Base-by-base conservation (phyloP, 2,888 invertebrate genomes). In the Hyppa rectilinea region DNA sequence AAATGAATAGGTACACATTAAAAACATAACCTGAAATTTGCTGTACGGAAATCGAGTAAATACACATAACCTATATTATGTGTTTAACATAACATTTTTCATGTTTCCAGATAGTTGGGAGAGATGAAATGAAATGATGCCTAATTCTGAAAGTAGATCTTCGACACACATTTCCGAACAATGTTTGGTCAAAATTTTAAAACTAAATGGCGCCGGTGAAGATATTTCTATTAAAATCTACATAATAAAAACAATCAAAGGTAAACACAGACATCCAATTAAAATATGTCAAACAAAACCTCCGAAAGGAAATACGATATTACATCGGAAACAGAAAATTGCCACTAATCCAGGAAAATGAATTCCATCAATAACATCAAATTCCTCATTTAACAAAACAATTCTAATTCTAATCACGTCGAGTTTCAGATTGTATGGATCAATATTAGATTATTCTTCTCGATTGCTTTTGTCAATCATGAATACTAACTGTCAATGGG, bases 401-500 rank as follows among this genome's bases (percentile, higher is more conserved):
- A 64, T 71, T 71, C 20, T 47, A 60, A 70, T 74, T 75, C 71
- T 50, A 62, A 68, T 60, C 83, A 77, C 81, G 80, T 75, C 56
- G 50, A 58, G 50, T 67, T 62, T 56, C 50, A 76, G 55, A 83
- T 81, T 83, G 71, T 76, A 61, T 66, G 74, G 78, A 81, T 83
- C 78, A 75, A 70, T 76, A 64, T 61, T 53, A 64, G 67, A 75
- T 71, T 69, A 52, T 76, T 78, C 62, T 55, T 64, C 56, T 38
- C 70, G 74, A 76, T 76, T 81, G 70, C 60, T 73, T 78, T 66
- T 71, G 45, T 74, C 69, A 78, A 81, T 78, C 75, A 76, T 83
- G 81, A 76, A 76, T 83, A 73, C 56, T 65, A 74, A 63, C 58
- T 47, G 47, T 20, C 40, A 14, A 29, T 29, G n/a, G n/a, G n/a